Percentiles rank a stretch among this genome's conserved stretches.
Conservation (phyloP, 92 coral and sea anemone genomes). For the Porites rus region DNA sequence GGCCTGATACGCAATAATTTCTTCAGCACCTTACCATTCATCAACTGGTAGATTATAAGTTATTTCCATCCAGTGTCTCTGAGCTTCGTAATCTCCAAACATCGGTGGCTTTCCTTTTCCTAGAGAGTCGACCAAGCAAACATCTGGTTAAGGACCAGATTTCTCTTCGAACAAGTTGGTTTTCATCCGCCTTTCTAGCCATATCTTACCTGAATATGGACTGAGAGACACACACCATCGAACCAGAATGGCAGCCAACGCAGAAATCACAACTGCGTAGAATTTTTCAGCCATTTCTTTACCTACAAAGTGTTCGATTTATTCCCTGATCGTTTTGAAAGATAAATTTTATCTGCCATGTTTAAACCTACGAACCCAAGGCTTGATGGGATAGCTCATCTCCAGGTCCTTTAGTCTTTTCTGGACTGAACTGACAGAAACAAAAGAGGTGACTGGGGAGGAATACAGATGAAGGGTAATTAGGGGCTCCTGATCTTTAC, state of each 20-base stretch:
- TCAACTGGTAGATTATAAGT: conserved; percentile 86
- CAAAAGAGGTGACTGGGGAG: too few species aligned
- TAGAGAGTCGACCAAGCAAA: background rate
- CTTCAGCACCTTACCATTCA: conserved; percentile 73
- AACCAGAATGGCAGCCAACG: conserved; percentile 72
- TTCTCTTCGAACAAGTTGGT: background rate
- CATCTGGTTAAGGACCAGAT: background rate
- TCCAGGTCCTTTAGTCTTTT: background rate
- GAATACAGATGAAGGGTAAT: too few species aligned
- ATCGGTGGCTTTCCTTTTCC: conserved; percentile 94
- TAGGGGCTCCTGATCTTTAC: too few species aligned
- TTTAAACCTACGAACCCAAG: background rate
- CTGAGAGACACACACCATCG: conserved; percentile 96
- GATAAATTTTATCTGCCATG: conserved; percentile 33
- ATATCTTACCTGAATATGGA: conserved; percentile 87
- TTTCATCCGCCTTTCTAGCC: background rate
- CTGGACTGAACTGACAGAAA: too few species aligned
- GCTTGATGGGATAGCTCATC: conserved; percentile 19
- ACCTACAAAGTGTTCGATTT: background rate
- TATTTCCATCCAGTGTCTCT: conserved; percentile 99
- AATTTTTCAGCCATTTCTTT: conserved; percentile 83
- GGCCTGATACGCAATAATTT: background rate
- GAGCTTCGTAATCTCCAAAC: conserved; percentile 99
- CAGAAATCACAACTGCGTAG: conserved; percentile 76
- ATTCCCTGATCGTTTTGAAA: background rate